Conservation (phyloP, 2,113 vertebrate species). For the Candoia aspera region DNA sequence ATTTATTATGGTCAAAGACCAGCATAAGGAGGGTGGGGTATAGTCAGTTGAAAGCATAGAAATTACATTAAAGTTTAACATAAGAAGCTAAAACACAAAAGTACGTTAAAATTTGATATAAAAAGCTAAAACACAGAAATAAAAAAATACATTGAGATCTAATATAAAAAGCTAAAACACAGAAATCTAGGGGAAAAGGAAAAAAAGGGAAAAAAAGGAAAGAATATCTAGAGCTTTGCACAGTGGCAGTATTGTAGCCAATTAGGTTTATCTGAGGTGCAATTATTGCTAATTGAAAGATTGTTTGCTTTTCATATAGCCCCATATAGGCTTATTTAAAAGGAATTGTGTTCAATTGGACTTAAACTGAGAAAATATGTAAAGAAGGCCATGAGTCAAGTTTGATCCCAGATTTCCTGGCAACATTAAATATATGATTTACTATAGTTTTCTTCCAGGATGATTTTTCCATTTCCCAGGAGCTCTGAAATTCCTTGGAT, state of each 20-base stretch:
- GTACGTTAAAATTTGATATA: too few relatives aligned
- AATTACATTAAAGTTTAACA: too few relatives aligned
- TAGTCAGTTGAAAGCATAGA: too few relatives aligned
- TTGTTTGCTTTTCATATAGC: neutral
- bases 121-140: too few relatives aligned
- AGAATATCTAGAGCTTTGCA: constrained; percentile 72
- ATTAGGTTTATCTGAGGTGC: constrained; percentile 84
- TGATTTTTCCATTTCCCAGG: neutral
- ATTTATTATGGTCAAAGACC: too few relatives aligned
- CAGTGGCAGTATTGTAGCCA: constrained; percentile 86
- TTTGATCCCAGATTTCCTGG: neutral
- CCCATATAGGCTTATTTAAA: neutral
- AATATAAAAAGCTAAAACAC: too few relatives aligned
- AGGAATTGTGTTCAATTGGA: neutral
- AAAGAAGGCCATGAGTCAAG: neutral
- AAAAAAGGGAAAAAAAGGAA: too few relatives aligned
- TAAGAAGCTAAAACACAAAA: too few relatives aligned
- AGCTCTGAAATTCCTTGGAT: neutral
- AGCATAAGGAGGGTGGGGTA: too few relatives aligned
- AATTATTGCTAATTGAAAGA: constrained; percentile 84
- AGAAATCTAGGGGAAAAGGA: too few relatives aligned
- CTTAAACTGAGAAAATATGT: neutral
- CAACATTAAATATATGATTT: neutral
- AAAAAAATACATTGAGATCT: too few relatives aligned
- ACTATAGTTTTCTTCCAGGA: neutral